phyloP scores from a whole-genome alignment of 1,140 invertebrate genomes.

The Drosophila aff. region DNA sequence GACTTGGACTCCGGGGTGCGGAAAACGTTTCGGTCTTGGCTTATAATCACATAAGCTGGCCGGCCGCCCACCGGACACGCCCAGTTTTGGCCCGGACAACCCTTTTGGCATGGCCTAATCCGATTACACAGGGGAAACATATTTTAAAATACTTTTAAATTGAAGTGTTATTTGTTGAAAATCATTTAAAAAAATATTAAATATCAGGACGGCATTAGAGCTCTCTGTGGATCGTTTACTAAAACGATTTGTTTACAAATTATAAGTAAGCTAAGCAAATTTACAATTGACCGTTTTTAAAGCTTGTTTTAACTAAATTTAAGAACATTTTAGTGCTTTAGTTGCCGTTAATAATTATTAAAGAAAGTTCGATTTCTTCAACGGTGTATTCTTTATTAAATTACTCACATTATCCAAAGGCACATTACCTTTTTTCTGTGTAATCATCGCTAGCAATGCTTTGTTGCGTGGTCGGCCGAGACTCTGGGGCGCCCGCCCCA shows the following conservation, averaged over 20 bases:
- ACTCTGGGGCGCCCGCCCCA: constrained; percentile 37
- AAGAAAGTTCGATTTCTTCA: too few relatives aligned
- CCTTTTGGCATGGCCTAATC: constrained; percentile 40
- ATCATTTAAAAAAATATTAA: background rate
- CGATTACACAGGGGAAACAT: constrained; percentile 17
- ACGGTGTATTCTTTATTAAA: too few relatives aligned
- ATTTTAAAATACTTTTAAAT: background rate
- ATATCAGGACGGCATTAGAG: too few relatives aligned
- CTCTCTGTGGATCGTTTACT: too few relatives aligned
- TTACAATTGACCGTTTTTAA: too few relatives aligned
- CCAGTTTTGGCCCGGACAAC: constrained; percentile 19
- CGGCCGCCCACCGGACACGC: constrained; percentile 30
- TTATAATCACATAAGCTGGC: constrained; percentile 53
- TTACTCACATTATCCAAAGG: background rate
- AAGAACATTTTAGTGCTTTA: background rate
- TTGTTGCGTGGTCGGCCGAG: constrained; percentile 39
- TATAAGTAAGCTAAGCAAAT: background rate
- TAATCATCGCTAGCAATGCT: constrained; percentile 7
- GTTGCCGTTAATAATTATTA: background rate
- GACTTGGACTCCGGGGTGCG: constrained; percentile 7
- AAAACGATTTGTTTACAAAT: background rate
- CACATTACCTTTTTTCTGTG: background rate
- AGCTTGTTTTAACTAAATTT: background rate
- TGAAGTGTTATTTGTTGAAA: background rate
- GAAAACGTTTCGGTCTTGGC: constrained; percentile 30